Conservation (phyloP, 2,797 vertebrate species). For the Lutjanus argentimaculatus region DNA sequence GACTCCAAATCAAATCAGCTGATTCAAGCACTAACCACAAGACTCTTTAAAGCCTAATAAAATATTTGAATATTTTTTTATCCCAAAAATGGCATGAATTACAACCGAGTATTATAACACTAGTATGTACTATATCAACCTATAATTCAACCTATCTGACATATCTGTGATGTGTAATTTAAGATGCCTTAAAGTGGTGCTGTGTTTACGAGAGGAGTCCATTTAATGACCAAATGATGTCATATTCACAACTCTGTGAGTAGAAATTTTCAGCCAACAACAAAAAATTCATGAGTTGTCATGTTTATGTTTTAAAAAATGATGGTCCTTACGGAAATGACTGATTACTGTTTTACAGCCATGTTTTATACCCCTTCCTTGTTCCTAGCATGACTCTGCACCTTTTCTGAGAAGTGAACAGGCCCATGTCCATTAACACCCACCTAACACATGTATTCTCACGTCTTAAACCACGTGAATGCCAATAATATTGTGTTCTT, state of each 20-base stretch:
- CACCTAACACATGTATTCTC: constrained; percentile 17
- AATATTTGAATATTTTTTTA: neutral
- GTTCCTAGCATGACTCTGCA: neutral
- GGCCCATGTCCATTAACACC: constrained; percentile 1
- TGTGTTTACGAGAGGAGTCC: neutral
- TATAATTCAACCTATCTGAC: neutral
- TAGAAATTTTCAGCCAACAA: neutral
- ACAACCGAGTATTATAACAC: neutral
- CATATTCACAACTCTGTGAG: neutral
- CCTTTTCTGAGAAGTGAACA: constrained; percentile 11
- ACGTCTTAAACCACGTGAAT: constrained; percentile 2
- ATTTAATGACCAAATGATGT: neutral
- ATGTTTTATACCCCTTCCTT: neutral
- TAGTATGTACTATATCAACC: neutral
- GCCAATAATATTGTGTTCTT: neutral
- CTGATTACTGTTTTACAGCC: neutral
- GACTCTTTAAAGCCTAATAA: neutral
- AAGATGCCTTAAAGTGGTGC: neutral
- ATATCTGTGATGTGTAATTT: neutral
- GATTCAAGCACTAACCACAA: neutral
- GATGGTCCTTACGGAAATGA: neutral
- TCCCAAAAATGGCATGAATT: neutral
- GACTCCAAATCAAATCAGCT: neutral
- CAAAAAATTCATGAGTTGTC: neutral
- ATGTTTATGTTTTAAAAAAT: neutral